A percentile compares a stretch with the other conserved stretches of the same genome.
Conservation (phyloP, 2,888 invertebrate genomes). For the Stenodema calcarata region DNA sequence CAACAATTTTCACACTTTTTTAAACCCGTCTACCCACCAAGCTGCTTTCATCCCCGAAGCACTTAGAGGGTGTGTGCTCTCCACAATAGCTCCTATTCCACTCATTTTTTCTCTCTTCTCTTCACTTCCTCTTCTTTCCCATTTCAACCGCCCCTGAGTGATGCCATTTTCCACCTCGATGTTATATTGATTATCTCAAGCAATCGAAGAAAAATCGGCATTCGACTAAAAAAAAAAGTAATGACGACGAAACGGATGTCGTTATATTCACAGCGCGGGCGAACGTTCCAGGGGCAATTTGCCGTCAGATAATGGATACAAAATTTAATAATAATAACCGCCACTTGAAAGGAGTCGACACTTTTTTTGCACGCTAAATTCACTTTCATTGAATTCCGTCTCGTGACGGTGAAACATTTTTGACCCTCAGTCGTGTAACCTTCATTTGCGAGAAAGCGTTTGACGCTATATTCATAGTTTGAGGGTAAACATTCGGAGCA, state of each 20-base stretch:
- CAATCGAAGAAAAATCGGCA: conserved; percentile 6
- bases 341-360: no score
- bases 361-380: no score
- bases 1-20: conserved; percentile 51
- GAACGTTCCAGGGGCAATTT: not conserved
- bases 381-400: no score
- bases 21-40: conserved; percentile 31
- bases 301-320: not conserved
- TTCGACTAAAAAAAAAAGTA: not conserved
- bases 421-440: no score
- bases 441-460: no score
- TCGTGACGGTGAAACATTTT: no score
- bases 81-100: conserved; percentile 45
- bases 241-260: not conserved
- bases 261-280: not conserved
- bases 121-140: conserved; percentile 7
- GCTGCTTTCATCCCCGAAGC: conserved; percentile 31
- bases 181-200: conserved; percentile 33
- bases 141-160: conserved; percentile 19
- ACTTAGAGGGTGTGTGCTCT: conserved; percentile 41
- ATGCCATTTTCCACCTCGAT: conserved; percentile 45
- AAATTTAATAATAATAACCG: not conserved
- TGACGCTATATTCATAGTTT: no score
- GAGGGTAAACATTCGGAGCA: no score
- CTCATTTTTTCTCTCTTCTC: not conserved